Conservation (phyloP, 2,113 vertebrate genomes). For the Accipiter virgatus region DNA sequence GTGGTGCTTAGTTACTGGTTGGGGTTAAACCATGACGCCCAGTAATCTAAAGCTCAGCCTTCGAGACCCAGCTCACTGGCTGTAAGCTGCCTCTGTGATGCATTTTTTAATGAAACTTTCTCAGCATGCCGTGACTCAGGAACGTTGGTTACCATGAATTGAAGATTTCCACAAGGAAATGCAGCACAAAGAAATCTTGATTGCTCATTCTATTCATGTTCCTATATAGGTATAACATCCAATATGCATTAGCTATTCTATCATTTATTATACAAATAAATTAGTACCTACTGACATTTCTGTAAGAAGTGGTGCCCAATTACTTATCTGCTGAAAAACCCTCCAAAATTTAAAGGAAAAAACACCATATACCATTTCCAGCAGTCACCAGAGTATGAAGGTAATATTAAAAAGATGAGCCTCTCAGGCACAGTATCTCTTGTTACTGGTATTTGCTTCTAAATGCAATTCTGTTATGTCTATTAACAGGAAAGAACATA, state of each 20-base stretch:
- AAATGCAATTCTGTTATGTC: neutral
- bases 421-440: neutral
- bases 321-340: neutral
- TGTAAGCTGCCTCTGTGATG: neutral
- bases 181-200: neutral
- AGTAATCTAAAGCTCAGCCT: conserved; percentile 14
- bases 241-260: neutral
- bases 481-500: neutral
- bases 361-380: neutral
- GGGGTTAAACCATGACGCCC: neutral
- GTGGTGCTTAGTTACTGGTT: too few species aligned
- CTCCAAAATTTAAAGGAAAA: neutral
- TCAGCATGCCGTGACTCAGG: neutral
- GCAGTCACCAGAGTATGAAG: neutral
- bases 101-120: neutral
- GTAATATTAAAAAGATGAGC: neutral
- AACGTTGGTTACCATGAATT: neutral
- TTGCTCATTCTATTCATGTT: neutral
- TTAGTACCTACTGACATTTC: neutral
- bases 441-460: neutral
- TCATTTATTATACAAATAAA: neutral
- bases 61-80: neutral
- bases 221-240: neutral
- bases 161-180: neutral
- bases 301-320: neutral